phyloP scores from a whole-genome alignment of 2,888 invertebrate genomes.

The Zeuzera pyrina region DNA sequence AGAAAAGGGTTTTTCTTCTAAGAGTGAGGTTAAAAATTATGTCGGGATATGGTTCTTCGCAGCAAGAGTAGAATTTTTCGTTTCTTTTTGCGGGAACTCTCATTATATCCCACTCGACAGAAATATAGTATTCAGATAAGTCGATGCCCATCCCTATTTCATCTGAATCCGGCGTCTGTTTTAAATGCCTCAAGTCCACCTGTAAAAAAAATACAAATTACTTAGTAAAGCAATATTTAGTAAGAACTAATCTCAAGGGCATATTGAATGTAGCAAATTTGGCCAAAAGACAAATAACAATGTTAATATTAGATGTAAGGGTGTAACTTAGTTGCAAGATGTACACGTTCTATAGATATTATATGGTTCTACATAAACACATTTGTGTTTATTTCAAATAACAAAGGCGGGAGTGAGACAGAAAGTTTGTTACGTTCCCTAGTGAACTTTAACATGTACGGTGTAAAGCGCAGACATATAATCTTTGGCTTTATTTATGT shows the following conservation, averaged over 20 bases:
- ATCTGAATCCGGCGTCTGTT: slow-evolving; percentile 90
- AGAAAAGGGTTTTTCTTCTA: slow-evolving; percentile 95
- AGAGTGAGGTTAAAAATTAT: slow-evolving; percentile 98
- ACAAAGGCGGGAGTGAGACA: no score
- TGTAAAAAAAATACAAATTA: no score
- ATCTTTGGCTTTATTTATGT: slow-evolving; percentile 46
- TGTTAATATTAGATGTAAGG: no score
- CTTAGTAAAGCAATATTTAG: no score
- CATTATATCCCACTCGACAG: slow-evolving; percentile 99
- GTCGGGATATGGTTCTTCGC: slow-evolving; percentile 96
- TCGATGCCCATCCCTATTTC: slow-evolving; percentile 93
- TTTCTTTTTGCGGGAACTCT: slow-evolving; percentile 91
- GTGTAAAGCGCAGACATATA: slow-evolving; percentile 34
- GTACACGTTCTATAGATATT: no score
- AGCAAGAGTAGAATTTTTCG: slow-evolving; percentile 96
- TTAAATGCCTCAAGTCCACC: slow-evolving; percentile 92
- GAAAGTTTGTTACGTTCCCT: slow-evolving; percentile 33
- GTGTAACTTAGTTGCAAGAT: no score
- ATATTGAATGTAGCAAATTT: no score
- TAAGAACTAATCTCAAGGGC: no score
- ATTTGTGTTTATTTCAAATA: no score
- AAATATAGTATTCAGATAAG: slow-evolving; percentile 94
- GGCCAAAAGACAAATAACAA: no score
- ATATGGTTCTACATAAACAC: no score
- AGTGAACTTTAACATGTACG: slow-evolving; percentile 42